Base-by-base conservation (phyloP, 2,113 vertebrate genomes). In the Pachycephala philippinensis region DNA sequence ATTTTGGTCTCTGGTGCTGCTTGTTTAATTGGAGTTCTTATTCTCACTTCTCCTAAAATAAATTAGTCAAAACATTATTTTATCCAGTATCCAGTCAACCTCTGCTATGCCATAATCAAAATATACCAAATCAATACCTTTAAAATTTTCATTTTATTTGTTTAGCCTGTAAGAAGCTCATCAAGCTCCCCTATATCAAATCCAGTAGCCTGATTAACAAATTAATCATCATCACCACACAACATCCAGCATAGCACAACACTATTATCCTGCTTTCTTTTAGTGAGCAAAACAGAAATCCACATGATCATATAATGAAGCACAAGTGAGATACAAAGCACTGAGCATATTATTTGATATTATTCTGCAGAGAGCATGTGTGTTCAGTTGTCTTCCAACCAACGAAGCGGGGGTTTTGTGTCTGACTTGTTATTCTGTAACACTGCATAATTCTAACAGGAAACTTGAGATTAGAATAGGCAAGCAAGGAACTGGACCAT, bases 391-490 rank as follows among this genome's bases (percentile, higher is more conserved):
- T 60, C 81, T 87, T 96, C 84, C 65, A 71, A 87, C 20, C 50
- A 81, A 11, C 1, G 0, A 90, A 79, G 30, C 5, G 5, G 9
- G 31, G 37, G 1, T 50, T 49, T 81, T 84, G 27, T 35, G 21
- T 70, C 72, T 90, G 60, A 82, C 74, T 92, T 91, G 45, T 87
- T 86, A 47, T 64, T 64, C 84, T 87, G 15, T 84, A 96, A 84
- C 23, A 75, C 2, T 10, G 59, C 57, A 79, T 87, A 95, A 94
- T 95, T 96, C 77, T 97, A 93, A 92, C 44, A 88, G 92, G 63
- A 97, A 98, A 90, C 28, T 72, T 95, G 94, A 97, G 74, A 97
- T 94, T 88, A 90, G 94, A 97, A 90, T 11, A 90, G 31, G 80
- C 3, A 37, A 59, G 40, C 42, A 89, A 75, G 74, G 94, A 95